Percentiles rank a stretch among this genome's conserved stretches.
Conservation (phyloP, 1,140 invertebrate genomes). For the Philaenus spumarius region DNA sequence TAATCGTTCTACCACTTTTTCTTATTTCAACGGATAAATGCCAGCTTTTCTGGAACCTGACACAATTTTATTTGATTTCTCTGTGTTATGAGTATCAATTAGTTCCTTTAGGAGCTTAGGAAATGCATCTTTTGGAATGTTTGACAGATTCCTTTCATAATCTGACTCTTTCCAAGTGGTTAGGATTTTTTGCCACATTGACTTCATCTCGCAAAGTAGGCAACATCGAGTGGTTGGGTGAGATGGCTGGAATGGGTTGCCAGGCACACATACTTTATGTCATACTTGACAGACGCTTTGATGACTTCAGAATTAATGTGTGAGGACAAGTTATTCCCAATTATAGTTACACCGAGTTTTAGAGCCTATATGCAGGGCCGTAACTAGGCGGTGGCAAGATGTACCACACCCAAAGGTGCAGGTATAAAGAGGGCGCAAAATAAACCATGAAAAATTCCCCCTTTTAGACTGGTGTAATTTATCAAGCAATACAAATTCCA, state of each 20-base stretch:
- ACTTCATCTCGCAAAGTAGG: slow-evolving; percentile 36
- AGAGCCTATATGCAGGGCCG: too few relatives aligned
- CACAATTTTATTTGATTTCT: not conserved
- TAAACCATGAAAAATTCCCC: too few relatives aligned
- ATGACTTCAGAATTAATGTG: slow-evolving; percentile 32
- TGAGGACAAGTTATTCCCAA: slow-evolving; percentile 39
- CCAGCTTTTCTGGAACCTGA: not conserved
- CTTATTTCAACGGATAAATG: not conserved
- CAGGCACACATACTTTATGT: slow-evolving; percentile 34
- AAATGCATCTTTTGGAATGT: slow-evolving; percentile 8
- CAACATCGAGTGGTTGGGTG: slow-evolving; percentile 37
- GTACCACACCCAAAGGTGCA: too few relatives aligned
- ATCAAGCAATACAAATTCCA: too few relatives aligned
- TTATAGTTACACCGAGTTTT: too few relatives aligned
- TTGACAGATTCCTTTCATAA: not conserved
- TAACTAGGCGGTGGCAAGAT: too few relatives aligned
- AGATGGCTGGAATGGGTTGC: slow-evolving; percentile 41
- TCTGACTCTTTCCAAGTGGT: slow-evolving; percentile 5
- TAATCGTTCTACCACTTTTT: not conserved
- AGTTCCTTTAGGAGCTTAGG: slow-evolving; percentile 7
- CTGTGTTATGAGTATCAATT: not conserved
- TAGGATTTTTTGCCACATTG: slow-evolving; percentile 33
- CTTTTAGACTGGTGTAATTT: too few relatives aligned
- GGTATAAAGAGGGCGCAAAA: too few relatives aligned
- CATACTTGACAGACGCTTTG: slow-evolving; percentile 27